Conservation (phyloP, 2,113 vertebrate species). For the Poeciliopsis occidentalis region DNA sequence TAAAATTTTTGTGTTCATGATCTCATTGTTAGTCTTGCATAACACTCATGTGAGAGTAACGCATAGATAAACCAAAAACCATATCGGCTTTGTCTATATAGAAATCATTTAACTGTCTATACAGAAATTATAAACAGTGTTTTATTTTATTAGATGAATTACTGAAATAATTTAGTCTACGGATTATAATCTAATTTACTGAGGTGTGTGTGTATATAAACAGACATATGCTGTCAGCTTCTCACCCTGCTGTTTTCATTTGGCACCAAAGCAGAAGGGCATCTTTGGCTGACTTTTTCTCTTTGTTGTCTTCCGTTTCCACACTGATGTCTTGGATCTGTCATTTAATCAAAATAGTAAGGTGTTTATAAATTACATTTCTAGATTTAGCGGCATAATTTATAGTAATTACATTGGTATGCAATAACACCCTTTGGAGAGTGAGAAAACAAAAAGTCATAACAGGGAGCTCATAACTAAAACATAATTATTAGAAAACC, state of each 20-base stretch:
- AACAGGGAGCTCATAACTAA: background rate
- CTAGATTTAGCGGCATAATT: background rate
- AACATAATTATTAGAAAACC: background rate
- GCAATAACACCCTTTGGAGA: background rate
- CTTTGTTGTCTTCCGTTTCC: constrained; percentile 93
- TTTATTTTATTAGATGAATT: too few species aligned
- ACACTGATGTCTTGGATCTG: constrained; percentile 97
- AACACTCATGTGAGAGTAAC: background rate
- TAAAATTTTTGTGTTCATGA: background rate
- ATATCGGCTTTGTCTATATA: background rate
- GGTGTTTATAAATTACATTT: background rate
- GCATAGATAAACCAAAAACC: background rate
- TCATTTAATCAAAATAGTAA: background rate
- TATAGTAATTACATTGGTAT: background rate
- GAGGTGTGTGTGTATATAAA: too few species aligned
- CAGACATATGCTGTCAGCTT: background rate
- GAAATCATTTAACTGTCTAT: too few species aligned
- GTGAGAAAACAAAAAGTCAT: background rate
- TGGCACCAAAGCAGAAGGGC: constrained; percentile 94
- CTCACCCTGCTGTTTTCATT: constrained; percentile 96
- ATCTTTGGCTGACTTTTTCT: constrained; percentile 95
- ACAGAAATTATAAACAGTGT: too few species aligned
- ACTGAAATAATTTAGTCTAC: too few species aligned
- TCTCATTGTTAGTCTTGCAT: background rate
- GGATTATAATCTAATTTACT: too few species aligned